Base-by-base conservation (phyloP, 2,113 vertebrate species). In the Gallinago media region DNA sequence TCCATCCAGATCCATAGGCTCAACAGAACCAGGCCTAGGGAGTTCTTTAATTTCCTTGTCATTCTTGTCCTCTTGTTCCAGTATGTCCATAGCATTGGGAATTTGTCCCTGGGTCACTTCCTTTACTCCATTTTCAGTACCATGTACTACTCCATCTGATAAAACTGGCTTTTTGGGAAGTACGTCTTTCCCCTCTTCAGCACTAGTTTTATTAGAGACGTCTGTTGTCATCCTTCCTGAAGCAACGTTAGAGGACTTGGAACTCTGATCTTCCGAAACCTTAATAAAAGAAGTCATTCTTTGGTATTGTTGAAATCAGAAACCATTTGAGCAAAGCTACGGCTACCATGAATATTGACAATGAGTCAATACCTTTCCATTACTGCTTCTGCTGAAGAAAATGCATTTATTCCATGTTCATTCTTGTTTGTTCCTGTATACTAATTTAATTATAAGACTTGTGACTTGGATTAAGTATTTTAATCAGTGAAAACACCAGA, bases 1-100 rank as follows among this genome's bases (percentile, higher is more conserved):
- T 61, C 98, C 98, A 55, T 98, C 98, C 6, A 99, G 97, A 82
- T 99, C 99, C 99, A 99, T 99, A 50, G 98, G 99, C 81, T 99
- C 99, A 7, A 91, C 95, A 47, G 97, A 93, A 36, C 97, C 98
- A 12, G 95, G 87, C 80, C 91, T 97, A 89, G 96, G 86, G 12
- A 96, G 95, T 34, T 98, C 98, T 75, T 94, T 98, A 62, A 97
- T 90, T 59, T 97, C 97, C 44, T 23, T 93, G 78, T 96, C 97
- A n/a, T 72, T 86, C 77, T 98, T 98, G 38, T 97, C 97, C n/a
- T 95, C 47, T 11, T 97, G 95, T 67, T 97, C 98, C 40, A 96
- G 50, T 49, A 96, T 85, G n/a, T 99, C 98, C 96, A 97, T 95
- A 71, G 98, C 86, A 76, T 59, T 91, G 22, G 96, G 94, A 12